Conservation (phyloP, 2,888 invertebrate genomes). For the Chromoteleia sp. region DNA sequence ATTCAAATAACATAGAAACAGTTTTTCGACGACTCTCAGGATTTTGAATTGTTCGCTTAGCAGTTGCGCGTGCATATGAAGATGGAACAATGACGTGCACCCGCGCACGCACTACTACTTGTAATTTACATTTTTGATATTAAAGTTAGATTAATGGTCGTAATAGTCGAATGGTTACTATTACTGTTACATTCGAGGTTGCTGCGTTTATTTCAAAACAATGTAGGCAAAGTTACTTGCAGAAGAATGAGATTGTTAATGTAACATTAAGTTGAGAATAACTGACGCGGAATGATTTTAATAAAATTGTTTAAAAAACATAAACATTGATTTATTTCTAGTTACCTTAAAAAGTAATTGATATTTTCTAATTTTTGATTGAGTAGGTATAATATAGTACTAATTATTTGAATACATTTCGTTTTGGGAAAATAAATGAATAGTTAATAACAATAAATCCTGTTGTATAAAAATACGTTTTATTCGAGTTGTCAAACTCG, state of each 20-base stretch:
- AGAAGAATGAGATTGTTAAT: conserved; percentile 70
- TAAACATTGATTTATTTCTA: conserved; percentile 4
- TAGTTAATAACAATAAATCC: neutral
- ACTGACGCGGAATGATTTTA: conserved; percentile 70
- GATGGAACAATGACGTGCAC: neutral
- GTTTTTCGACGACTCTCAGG: conserved; percentile 64
- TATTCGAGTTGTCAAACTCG: conserved; percentile 74
- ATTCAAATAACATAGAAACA: conserved; percentile 33
- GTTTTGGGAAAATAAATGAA: no score
- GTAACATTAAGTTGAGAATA: conserved; percentile 69
- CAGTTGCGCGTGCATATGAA: conserved; percentile 13
- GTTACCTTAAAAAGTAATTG: no score
- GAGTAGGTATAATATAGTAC: no score
- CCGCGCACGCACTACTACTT: conserved; percentile 49
- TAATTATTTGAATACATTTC: no score
- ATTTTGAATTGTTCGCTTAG: conserved; percentile 64
- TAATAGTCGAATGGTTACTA: conserved; percentile 67
- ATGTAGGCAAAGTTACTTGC: conserved; percentile 64
- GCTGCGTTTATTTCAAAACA: conserved; percentile 63
- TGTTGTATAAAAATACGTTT: conserved; percentile 51
- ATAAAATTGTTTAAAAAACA: conserved; percentile 72
- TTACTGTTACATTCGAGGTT: conserved; percentile 70
- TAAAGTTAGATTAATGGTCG: conserved; percentile 63
- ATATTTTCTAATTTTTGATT: no score
- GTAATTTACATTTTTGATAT: conserved; percentile 73